Evolutionary conservation across 1,140 invertebrate genomes (phyloP).

Genomic region (Macrocentrus cingulum): DNA sequence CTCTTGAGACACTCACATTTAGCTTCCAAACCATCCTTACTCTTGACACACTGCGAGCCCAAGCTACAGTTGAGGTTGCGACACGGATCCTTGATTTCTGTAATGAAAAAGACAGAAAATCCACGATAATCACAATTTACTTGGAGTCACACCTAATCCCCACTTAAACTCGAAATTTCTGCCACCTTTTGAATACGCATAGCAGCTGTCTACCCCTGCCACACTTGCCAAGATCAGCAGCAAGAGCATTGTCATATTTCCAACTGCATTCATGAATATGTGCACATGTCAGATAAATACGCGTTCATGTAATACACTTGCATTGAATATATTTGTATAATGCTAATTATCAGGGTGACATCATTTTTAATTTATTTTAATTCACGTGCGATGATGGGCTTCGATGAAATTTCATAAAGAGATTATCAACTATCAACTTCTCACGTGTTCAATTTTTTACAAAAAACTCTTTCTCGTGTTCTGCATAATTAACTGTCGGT

Average conservation of each 20-base stretch:
- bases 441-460: too few relatives aligned
- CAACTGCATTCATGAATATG: too few relatives aligned
- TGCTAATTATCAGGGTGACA: neutral
- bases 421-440: too few relatives aligned
- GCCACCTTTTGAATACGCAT: constrained; percentile 53
- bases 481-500: too few relatives aligned
- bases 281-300: neutral
- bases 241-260: constrained; percentile 3
- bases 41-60: constrained; percentile 75
- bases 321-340: neutral
- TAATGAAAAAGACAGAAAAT: constrained; percentile 41
- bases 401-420: too few relatives aligned
- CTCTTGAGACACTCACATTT: constrained; percentile 74
- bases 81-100: constrained; percentile 80
- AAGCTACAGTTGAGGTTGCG: constrained; percentile 70
- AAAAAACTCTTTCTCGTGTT: too few relatives aligned
- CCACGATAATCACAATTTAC: neutral
- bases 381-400: neutral
- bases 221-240: constrained; percentile 35
- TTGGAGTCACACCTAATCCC: too few relatives aligned
- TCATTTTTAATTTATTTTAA: neutral
- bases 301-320: neutral
- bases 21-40: constrained; percentile 72
- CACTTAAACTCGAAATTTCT: neutral
- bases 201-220: constrained; percentile 44